Evolutionary conservation across 2,888 invertebrate species (phyloP).

Genomic region (Celastrina argiolus): DNA sequence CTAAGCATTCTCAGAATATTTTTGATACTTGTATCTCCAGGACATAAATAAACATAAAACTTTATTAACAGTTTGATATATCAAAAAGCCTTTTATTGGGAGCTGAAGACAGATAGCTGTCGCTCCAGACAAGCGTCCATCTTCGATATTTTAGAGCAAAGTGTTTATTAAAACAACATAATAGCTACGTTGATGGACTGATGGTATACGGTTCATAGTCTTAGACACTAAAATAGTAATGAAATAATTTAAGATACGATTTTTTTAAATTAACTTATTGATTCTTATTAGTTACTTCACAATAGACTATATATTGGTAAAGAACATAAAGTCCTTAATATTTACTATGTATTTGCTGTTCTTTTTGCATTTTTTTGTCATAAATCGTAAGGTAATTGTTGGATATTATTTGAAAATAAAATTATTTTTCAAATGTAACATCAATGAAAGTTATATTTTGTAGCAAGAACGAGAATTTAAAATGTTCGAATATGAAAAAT

Average conservation of each 20-base stretch:
- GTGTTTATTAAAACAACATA: constrained; percentile 19
- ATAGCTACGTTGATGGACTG: constrained; percentile 18
- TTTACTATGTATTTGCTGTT: too few relatives aligned
- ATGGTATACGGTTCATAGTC: background rate
- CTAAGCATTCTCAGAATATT: background rate
- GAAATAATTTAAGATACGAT: too few relatives aligned
- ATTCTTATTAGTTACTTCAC: too few relatives aligned
- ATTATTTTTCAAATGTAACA: too few relatives aligned
- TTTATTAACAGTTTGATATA: constrained; percentile 28
- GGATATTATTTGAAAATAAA: too few relatives aligned
- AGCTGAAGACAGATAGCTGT: constrained; percentile 35
- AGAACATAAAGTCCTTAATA: too few relatives aligned
- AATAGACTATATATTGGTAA: too few relatives aligned
- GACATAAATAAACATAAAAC: constrained; percentile 20
- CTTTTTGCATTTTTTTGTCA: too few relatives aligned
- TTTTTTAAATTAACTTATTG: too few relatives aligned
- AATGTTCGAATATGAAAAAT: constrained; percentile 8
- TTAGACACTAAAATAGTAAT: background rate
- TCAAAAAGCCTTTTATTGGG: constrained; percentile 32
- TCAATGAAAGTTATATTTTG: background rate
- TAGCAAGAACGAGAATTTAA: background rate
- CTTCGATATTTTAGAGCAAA: constrained; percentile 26
- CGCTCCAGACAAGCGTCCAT: constrained; percentile 30
- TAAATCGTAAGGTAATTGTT: too few relatives aligned
- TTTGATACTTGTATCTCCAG: background rate